These are phyloP conservation scores for Polymixis flavicincta DNA, from an alignment of 2,888 invertebrate species.

Conservation along the genomic window DNA sequence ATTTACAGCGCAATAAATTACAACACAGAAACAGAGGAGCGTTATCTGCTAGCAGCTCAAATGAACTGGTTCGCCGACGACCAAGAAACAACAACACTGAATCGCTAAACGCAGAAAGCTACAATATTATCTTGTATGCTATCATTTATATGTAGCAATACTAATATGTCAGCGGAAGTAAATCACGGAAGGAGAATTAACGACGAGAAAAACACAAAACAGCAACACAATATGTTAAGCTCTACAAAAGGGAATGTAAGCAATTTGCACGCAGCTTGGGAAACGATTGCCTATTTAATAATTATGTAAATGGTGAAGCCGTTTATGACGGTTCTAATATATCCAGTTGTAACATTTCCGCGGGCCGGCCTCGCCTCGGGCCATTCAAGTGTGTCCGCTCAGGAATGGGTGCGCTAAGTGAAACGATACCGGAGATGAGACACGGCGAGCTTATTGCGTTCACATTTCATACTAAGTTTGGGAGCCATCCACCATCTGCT, in stretches of 20 bases:
- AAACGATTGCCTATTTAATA: conserved; percentile 61
- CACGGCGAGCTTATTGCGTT: conserved; percentile 72
- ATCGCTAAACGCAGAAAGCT: conserved; percentile 69
- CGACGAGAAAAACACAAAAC: conserved; percentile 33
- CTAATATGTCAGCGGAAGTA: conserved; percentile 25
- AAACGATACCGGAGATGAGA: conserved; percentile 85
- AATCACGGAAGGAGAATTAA: conserved; percentile 33
- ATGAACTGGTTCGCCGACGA: conserved; percentile 83
- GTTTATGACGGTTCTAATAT: conserved; percentile 65
- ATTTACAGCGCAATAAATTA: conserved; percentile 88
- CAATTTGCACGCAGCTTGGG: conserved; percentile 58
- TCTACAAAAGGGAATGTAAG: conserved; percentile 50
- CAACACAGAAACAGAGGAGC: conserved; percentile 79
- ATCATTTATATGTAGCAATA: not conserved
- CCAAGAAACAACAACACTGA: conserved; percentile 71
- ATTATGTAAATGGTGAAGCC: conserved; percentile 63
- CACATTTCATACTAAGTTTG: conserved; percentile 74
- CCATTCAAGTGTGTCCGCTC: conserved; percentile 80
- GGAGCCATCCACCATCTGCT: conserved; percentile 57
- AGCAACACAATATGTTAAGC: conserved; percentile 35
- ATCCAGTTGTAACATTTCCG: conserved; percentile 65
- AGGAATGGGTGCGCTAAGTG: conserved; percentile 79
- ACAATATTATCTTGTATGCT: conserved; percentile 1
- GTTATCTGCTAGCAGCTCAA: conserved; percentile 87
- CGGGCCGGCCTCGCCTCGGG: conserved; percentile 66